phyloP scores from a whole-genome alignment of 2,888 invertebrate species.

The Teinopalpus imperialis region DNA sequence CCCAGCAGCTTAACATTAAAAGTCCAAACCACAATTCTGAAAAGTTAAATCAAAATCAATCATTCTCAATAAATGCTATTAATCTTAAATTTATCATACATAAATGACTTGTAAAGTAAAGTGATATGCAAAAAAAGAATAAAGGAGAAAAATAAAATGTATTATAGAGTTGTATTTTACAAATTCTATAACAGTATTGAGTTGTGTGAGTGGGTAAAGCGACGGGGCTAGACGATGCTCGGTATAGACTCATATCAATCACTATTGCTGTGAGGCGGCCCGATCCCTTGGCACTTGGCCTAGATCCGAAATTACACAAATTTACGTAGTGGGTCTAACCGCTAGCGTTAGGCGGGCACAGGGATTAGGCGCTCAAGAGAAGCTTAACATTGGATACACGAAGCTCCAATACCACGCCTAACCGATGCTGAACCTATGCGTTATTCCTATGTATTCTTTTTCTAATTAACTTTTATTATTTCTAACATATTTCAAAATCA shows the following conservation, averaged over 20 bases:
- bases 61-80: not conserved
- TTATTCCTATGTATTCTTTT: slow-evolving; percentile 45
- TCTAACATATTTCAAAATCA: slow-evolving; percentile 37
- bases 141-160: no score
- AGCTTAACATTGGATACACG: slow-evolving; percentile 65
- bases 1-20: slow-evolving; percentile 1
- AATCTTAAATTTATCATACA: not conserved
- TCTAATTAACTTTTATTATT: slow-evolving; percentile 43
- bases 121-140: no score
- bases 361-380: slow-evolving; percentile 68
- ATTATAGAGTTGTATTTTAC: not conserved
- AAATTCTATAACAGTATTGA: not conserved
- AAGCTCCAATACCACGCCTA: slow-evolving; percentile 65
- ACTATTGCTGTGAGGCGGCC: slow-evolving; percentile 67
- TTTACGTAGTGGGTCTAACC: slow-evolving; percentile 76
- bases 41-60: slow-evolving; percentile 23
- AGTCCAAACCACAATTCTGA: slow-evolving; percentile 20
- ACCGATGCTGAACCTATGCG: slow-evolving; percentile 56
- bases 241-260: slow-evolving; percentile 76
- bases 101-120: no score
- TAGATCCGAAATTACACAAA: slow-evolving; percentile 80
- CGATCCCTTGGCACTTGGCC: slow-evolving; percentile 80
- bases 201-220: slow-evolving; percentile 47
- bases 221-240: slow-evolving; percentile 54
- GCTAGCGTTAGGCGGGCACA: slow-evolving; percentile 59